Conservation (phyloP, 2,113 vertebrate species). For the Proteles cristata region DNA sequence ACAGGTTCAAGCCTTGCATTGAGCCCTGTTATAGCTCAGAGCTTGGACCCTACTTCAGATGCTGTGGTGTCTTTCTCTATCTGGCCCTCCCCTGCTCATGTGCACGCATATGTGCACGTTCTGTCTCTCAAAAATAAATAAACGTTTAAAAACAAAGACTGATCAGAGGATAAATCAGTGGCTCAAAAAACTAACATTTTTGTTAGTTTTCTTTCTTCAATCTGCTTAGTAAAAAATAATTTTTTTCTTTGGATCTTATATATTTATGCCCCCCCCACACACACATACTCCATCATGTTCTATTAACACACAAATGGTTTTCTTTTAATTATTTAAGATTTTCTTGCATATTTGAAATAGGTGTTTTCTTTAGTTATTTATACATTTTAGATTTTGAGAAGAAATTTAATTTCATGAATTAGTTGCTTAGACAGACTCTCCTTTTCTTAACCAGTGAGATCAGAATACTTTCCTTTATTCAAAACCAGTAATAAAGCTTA, state of each 20-base stretch:
- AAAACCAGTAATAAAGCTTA: not conserved
- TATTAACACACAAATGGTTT: not conserved
- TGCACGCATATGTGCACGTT: too few relatives aligned
- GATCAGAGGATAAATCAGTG: not conserved
- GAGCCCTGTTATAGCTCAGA: too few relatives aligned
- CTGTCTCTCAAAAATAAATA: too few relatives aligned
- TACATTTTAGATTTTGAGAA: slow-evolving; percentile 29
- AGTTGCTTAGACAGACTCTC: not conserved
- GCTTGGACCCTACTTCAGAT: too few relatives aligned
- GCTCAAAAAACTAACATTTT: not conserved
- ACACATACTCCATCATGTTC: not conserved
- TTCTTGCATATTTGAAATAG: slow-evolving; percentile 23
- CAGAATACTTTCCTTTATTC: slow-evolving; percentile 29
- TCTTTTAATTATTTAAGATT: not conserved
- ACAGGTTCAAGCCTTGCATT: too few relatives aligned
- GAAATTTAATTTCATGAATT: slow-evolving; percentile 45
- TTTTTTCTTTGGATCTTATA: slow-evolving; percentile 4
- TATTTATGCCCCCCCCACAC: not conserved
- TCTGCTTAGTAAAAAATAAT: slow-evolving; percentile 34
- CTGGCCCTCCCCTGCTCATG: too few relatives aligned
- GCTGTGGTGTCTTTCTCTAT: too few relatives aligned
- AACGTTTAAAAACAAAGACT: too few relatives aligned
- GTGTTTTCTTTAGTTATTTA: not conserved
- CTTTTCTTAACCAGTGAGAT: slow-evolving; percentile 11
- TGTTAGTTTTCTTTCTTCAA: slow-evolving; percentile 30